Conservation (phyloP, 2,888 invertebrate species). For the Spodoptera exigua region DNA sequence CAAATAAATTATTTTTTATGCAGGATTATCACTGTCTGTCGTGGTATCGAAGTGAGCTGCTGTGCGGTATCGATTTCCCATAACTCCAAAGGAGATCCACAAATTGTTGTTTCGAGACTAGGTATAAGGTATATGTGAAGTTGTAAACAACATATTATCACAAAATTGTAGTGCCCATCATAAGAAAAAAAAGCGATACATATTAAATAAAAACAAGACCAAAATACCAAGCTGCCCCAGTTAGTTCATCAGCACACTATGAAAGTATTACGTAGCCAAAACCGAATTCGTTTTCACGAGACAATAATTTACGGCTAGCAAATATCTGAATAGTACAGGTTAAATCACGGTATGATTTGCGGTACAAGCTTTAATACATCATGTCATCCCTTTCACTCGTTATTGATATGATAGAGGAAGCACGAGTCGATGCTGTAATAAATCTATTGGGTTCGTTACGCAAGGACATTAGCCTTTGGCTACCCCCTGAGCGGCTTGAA, state of each 20-base stretch:
- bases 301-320: constrained; percentile 47
- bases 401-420: constrained; percentile 26
- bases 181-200: no score
- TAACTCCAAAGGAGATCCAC: no score
- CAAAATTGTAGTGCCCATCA: no score
- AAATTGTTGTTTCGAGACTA: no score
- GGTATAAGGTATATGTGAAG: no score
- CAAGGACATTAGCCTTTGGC: constrained; percentile 65
- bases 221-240: no score
- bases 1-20: no score
- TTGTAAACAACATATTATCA: no score
- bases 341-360: constrained; percentile 49
- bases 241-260: constrained; percentile 8
- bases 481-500: constrained; percentile 58
- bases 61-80: no score
- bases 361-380: constrained; percentile 43
- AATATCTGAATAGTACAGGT: constrained; percentile 49
- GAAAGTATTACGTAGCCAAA: constrained; percentile 19
- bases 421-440: constrained; percentile 56
- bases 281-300: constrained; percentile 43
- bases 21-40: no score
- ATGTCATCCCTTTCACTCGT: constrained; percentile 25
- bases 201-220: no score
- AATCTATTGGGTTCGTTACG: constrained; percentile 75
- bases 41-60: no score